Conservation (phyloP, 2,113 vertebrate genomes). For the Corythaixoides concolor region DNA sequence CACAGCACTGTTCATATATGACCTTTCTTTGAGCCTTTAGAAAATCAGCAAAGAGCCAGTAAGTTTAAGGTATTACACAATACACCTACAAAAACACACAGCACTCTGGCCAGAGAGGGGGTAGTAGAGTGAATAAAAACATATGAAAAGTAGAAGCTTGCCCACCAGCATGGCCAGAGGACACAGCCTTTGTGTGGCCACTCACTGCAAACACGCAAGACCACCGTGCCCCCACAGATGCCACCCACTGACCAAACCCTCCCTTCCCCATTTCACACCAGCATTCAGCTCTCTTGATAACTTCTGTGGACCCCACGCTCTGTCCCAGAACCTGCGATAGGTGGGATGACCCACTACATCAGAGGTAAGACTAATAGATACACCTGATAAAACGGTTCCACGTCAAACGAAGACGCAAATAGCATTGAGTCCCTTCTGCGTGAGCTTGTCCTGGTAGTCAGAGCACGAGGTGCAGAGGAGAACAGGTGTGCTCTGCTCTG, state of each 20-base stretch:
- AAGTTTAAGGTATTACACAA: neutral
- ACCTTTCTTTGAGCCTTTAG: neutral
- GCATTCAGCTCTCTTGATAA: neutral
- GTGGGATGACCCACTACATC: neutral
- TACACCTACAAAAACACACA: neutral
- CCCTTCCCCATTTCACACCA: neutral
- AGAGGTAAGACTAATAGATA: neutral
- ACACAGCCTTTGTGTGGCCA: neutral
- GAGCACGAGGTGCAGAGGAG: neutral
- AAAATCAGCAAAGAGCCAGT: neutral
- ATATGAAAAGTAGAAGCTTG: neutral
- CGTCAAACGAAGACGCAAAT: neutral
- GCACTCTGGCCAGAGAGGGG: neutral
- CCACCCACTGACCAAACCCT: neutral
- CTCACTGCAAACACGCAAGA: neutral
- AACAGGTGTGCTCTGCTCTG: neutral
- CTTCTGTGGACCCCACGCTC: neutral
- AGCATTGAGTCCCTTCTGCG: neutral
- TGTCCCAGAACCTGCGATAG: neutral
- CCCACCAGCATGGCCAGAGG: accelerated
- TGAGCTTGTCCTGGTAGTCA: neutral
- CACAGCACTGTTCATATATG: neutral
- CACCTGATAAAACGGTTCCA: neutral
- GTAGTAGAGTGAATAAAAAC: neutral
- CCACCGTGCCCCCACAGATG: neutral